Conservation (phyloP, 2,888 invertebrate genomes). For the Leistus spinibarbis region DNA sequence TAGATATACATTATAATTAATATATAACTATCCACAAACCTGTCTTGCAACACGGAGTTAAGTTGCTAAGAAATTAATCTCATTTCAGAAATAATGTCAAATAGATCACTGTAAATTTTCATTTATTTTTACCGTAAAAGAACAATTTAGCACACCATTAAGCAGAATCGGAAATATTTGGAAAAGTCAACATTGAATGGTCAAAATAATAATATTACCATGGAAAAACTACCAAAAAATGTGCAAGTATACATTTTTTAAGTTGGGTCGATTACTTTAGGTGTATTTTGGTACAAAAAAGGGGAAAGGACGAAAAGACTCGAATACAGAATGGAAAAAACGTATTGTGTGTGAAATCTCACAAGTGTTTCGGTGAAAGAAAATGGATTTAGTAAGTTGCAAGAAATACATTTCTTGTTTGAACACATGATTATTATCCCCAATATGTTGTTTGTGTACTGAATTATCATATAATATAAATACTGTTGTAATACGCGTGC, state of each 20-base stretch:
- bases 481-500: background rate
- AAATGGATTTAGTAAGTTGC: slow-evolving; percentile 31
- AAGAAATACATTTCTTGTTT: slow-evolving; percentile 24
- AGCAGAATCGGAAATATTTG: too few relatives aligned
- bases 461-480: slow-evolving; percentile 23
- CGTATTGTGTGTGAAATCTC: slow-evolving; percentile 30
- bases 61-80: too few relatives aligned
- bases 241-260: background rate
- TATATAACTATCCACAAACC: too few relatives aligned
- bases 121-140: too few relatives aligned
- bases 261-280: background rate
- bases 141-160: too few relatives aligned
- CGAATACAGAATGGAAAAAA: slow-evolving; percentile 18
- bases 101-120: too few relatives aligned
- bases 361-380: slow-evolving; percentile 29
- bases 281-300: background rate
- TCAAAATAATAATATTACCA: too few relatives aligned
- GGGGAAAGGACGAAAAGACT: background rate
- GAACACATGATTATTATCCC: slow-evolving; percentile 32
- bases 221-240: too few relatives aligned
- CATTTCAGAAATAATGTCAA: too few relatives aligned
- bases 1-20: too few relatives aligned
- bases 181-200: too few relatives aligned
- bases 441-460: slow-evolving; percentile 9
- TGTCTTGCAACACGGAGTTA: too few relatives aligned